Base-by-base conservation (phyloP, 2,797 vertebrate species). In the Phalloptychus januarius region DNA sequence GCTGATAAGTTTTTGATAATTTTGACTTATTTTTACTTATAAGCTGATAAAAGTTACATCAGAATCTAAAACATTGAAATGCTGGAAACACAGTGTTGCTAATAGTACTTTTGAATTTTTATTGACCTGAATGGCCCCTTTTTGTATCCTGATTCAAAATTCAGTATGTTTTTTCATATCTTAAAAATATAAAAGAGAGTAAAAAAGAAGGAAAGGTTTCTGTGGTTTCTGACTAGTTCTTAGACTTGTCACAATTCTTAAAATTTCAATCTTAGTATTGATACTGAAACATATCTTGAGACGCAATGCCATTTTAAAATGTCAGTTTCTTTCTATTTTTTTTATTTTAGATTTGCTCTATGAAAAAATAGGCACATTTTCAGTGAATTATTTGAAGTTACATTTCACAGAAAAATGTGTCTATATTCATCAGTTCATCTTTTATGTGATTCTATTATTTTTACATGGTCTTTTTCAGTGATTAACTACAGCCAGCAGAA, bases 1-100 rank as follows among this genome's bases (percentile, higher is more conserved):
- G 48, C 12, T 78, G 38, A 80, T 61, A 46, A 44, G 15, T 84
- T 76, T 67, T 42, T 75, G 56, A 70, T 63, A 3, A 56, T 76
- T 85, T 46, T 46, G 44, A 58, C 65, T 75, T 5, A 56, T 76
- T 85, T 46, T 46, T 48, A 58, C 65, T 75, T 5, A 40, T 2
- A 4, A 71, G 20, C 10, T 58, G 18, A 74, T 44, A 18, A 5
- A 23, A 31, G 23, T 74, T 61, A 28, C 20, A 23, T 20, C 44
- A n/a, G n/a, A n/a, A n/a, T 8, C 44, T 46, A 48, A 36, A 40
- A 28, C 6, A 15, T 15, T 38, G 25, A 40, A 54, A 38, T n/a
- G 23, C 25, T 74, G 33, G 44, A 71, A 65, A 75, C 23, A 67
- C 25, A 36, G 18, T 18, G 23, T 38, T 36, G 31, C 61, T 23